These are phyloP conservation scores for Drosophila obscura DNA, from an alignment of 1,140 invertebrate species.

Conservation along the genomic window DNA sequence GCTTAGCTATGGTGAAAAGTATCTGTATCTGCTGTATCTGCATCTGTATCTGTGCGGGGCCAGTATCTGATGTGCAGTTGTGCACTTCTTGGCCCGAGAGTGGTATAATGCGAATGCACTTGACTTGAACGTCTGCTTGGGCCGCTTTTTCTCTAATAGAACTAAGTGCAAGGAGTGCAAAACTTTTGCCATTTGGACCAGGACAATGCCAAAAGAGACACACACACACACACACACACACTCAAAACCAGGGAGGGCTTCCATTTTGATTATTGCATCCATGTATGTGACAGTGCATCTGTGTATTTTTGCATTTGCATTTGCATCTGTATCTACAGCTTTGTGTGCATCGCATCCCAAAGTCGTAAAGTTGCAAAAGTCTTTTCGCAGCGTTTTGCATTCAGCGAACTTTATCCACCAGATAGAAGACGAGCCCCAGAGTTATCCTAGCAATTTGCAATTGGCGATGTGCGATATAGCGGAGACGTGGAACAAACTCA, in stretches of 20 bases:
- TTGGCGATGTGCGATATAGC: slow-evolving; percentile 54
- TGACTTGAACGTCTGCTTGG: slow-evolving; percentile 61
- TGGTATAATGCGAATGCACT: slow-evolving; percentile 68
- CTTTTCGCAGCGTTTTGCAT: slow-evolving; percentile 49
- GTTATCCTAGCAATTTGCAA: slow-evolving; percentile 61
- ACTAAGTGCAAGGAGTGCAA: slow-evolving; percentile 74
- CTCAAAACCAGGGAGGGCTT: slow-evolving; percentile 41
- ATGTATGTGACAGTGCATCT: slow-evolving; percentile 29
- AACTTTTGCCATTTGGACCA: slow-evolving; percentile 46
- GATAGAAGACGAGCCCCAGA: slow-evolving; percentile 13
- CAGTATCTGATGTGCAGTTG: slow-evolving; percentile 37
- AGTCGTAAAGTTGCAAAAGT: slow-evolving; percentile 37
- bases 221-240: slow-evolving; percentile 3
- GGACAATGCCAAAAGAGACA: slow-evolving; percentile 19
- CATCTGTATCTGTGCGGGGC: slow-evolving; percentile 50
- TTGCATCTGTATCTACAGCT: slow-evolving; percentile 8
- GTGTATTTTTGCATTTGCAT: slow-evolving; percentile 28
- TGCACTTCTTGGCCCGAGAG: slow-evolving; percentile 54
- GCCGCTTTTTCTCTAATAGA: slow-evolving; percentile 59
- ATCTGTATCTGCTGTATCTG: slow-evolving; percentile 47
- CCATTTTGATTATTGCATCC: slow-evolving; percentile 71
- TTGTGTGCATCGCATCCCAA: background rate
- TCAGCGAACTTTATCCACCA: slow-evolving; percentile 47
- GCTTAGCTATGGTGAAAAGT: slow-evolving; percentile 43
- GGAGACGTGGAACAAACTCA: slow-evolving; percentile 80